These are phyloP conservation scores for Psilopsiagon aurifrons DNA, from an alignment of 2,113 vertebrate genomes.

Conservation along the genomic window DNA sequence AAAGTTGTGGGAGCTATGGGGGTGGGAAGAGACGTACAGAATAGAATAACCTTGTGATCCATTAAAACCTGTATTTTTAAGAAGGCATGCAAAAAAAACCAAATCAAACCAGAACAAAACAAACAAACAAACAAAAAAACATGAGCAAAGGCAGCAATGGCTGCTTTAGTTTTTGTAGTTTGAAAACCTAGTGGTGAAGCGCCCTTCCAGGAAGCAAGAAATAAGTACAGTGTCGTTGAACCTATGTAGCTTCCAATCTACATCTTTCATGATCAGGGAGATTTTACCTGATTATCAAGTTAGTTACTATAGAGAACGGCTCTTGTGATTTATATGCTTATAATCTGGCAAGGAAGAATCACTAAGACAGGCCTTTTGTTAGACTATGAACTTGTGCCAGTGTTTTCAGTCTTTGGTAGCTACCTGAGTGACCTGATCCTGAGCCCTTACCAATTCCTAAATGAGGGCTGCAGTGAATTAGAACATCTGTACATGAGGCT, in stretches of 20 bases:
- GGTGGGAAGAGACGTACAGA: not conserved
- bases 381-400: not conserved
- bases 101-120: not conserved
- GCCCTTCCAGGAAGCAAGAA: not conserved
- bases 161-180: not conserved
- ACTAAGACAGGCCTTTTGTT: not conserved
- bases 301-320: not conserved
- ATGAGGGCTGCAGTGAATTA: not conserved
- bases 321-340: not conserved
- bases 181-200: not conserved
- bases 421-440: not conserved
- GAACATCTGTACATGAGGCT: slow-evolving; percentile 21
- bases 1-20: not conserved
- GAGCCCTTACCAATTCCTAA: not conserved
- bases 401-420: not conserved
- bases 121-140: not conserved
- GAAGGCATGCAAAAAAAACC: not conserved
- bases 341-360: not conserved
- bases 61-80: not conserved
- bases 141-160: not conserved
- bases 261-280: not conserved
- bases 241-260: not conserved
- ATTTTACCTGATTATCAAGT: slow-evolving; percentile 7
- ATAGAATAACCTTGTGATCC: not conserved
- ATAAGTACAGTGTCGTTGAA: not conserved